A percentile compares a stretch with the other conserved stretches of the same genome.
Conservation (phyloP, 2,113 vertebrate genomes). For the Seriola aureovittata region DNA sequence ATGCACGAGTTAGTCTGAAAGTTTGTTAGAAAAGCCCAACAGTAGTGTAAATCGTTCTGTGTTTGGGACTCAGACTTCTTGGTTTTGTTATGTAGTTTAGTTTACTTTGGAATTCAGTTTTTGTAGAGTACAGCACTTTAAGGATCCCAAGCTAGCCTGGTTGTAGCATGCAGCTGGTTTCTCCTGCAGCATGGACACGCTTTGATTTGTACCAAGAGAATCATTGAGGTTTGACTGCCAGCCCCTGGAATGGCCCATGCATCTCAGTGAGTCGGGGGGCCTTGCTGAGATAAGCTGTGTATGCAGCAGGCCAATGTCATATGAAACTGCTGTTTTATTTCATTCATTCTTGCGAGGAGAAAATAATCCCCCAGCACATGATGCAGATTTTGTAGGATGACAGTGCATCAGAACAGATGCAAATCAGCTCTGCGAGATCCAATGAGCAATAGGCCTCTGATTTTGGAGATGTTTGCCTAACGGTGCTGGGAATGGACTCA, state of each 20-base stretch:
- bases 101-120: not conserved
- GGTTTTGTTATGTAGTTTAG: not conserved
- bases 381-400: not conserved
- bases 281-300: not conserved
- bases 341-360: not conserved
- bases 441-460: not conserved
- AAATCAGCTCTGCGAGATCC: not conserved
- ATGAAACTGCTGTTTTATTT: constrained; percentile 7
- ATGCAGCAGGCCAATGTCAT: not conserved
- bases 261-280: not conserved
- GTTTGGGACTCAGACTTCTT: not conserved
- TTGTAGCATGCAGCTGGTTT: not conserved
- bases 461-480: constrained; percentile 28
- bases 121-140: not conserved
- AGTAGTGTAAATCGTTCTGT: not conserved
- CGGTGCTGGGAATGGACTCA: not conserved
- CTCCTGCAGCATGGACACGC: not conserved
- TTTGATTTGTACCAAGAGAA: not conserved
- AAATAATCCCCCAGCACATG: not conserved
- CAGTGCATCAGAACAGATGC: constrained; percentile 6
- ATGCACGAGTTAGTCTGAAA: not conserved
- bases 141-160: not conserved
- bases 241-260: not conserved
- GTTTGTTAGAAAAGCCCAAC: not conserved
- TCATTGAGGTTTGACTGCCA: not conserved